Evolutionary conservation across 2,888 invertebrate genomes (phyloP).

Genomic region (Eupithecia insigniata): DNA sequence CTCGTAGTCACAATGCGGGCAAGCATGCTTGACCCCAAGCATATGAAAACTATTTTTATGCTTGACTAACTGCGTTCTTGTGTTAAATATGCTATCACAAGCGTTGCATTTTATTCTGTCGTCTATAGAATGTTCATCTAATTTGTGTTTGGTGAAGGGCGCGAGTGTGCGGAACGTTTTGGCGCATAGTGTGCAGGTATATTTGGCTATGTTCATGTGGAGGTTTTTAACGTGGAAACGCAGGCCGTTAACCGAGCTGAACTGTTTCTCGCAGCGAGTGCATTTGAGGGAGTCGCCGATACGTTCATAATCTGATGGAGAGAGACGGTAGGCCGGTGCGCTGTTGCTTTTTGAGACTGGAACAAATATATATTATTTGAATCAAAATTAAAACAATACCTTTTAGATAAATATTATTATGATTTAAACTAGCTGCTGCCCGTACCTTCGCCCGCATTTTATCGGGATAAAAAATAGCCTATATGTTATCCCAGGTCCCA

Average conservation of each 20-base stretch:
- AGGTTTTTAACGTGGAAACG: slow-evolving; percentile 12
- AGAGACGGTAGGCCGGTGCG: slow-evolving; percentile 8
- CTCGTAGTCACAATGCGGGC: slow-evolving; percentile 28
- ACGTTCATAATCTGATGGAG: slow-evolving; percentile 8
- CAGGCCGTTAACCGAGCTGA: slow-evolving; percentile 11
- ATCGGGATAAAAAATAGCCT: too few relatives aligned
- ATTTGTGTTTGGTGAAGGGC: slow-evolving; percentile 31
- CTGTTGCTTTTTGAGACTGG: slow-evolving; percentile 14
- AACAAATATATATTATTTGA: too few relatives aligned
- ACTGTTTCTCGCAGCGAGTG: slow-evolving; percentile 10
- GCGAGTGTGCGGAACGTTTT: slow-evolving; percentile 2
- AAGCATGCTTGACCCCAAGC: slow-evolving; percentile 38
- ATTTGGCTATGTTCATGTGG: slow-evolving; percentile 12
- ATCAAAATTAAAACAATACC: too few relatives aligned
- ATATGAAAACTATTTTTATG: slow-evolving; percentile 33
- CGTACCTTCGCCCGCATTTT: too few relatives aligned
- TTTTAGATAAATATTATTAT: too few relatives aligned
- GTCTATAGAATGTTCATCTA: slow-evolving; percentile 49
- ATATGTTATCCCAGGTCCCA: too few relatives aligned
- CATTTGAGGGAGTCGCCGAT: slow-evolving; percentile 7
- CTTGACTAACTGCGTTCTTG: slow-evolving; percentile 11
- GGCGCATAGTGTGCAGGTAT: slow-evolving; percentile 9
- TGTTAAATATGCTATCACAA: slow-evolving; percentile 41
- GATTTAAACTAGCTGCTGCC: too few relatives aligned
- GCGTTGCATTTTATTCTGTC: slow-evolving; percentile 46